A percentile compares a stretch with the other conserved stretches of the same genome.
phyloP scores from a whole-genome alignment of 2,888 invertebrate genomes.

The Phlogophora meticulosa region DNA sequence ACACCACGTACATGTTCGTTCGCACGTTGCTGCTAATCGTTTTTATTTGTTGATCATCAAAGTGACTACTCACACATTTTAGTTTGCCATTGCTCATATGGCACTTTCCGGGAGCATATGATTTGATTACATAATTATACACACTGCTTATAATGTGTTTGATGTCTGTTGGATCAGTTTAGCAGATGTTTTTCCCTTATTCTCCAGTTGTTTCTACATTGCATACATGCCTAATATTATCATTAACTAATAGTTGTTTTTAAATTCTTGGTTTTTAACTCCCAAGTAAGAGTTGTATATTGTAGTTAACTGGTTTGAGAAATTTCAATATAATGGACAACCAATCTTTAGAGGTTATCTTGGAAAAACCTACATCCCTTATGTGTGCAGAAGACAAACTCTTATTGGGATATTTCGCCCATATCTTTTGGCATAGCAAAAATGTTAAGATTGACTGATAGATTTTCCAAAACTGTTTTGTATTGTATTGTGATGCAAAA shows the following conservation, averaged over 20 bases:
- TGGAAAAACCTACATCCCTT: too few relatives aligned
- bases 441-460: not conserved
- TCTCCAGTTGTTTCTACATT: not conserved
- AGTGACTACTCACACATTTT: conserved; percentile 29
- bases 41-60: conserved; percentile 56
- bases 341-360: too few relatives aligned
- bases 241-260: not conserved
- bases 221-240: not conserved
- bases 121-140: conserved; percentile 44
- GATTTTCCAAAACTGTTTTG: not conserved
- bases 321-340: not conserved
- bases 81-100: conserved; percentile 41
- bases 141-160: conserved; percentile 14
- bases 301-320: not conserved
- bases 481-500: conserved; percentile 14
- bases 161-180: conserved; percentile 17
- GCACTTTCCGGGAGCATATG: conserved; percentile 24
- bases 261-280: not conserved
- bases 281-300: not conserved
- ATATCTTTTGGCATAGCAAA: not conserved
- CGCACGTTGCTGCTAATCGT: conserved; percentile 54
- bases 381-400: too few relatives aligned
- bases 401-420: too few relatives aligned
- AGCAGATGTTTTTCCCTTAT: conserved; percentile 2
- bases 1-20: conserved; percentile 56